Percentiles rank a stretch among this genome's conserved stretches.
Conservation (phyloP, 2,113 vertebrate species). For the Spea multiplicata region DNA sequence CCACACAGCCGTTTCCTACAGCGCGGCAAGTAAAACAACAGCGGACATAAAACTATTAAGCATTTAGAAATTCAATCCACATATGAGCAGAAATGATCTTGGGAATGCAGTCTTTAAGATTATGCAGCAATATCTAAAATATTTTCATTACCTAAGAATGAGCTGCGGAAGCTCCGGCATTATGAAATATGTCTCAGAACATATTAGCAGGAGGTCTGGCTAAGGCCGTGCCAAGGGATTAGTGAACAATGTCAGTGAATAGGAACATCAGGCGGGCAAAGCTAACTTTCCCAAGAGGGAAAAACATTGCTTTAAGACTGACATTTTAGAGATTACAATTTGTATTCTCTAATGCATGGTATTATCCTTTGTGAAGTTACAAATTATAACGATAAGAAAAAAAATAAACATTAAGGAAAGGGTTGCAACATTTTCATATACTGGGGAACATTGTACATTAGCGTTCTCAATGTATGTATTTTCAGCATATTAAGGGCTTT, state of each 20-base stretch:
- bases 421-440: constrained; percentile 19
- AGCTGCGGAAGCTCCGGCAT: constrained; percentile 40
- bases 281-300: constrained; percentile 30
- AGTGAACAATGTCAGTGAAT: constrained; percentile 40
- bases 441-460: too few species aligned
- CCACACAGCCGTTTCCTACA: constrained; percentile 41
- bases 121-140: constrained; percentile 46
- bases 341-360: constrained; percentile 28
- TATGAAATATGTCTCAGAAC: constrained; percentile 46
- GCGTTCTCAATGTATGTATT: too few species aligned
- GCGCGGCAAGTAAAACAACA: constrained; percentile 45
- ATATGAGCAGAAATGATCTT: constrained; percentile 45
- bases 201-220: constrained; percentile 45
- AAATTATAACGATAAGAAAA: constrained; percentile 36
- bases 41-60: constrained; percentile 46
- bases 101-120: constrained; percentile 47
- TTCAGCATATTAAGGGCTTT: too few species aligned
- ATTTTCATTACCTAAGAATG: constrained; percentile 50
- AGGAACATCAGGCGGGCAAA: constrained; percentile 41
- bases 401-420: constrained; percentile 9
- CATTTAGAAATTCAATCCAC: constrained; percentile 47
- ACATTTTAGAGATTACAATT: constrained; percentile 42
- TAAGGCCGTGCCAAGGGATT: constrained; percentile 44
- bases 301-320: constrained; percentile 33
- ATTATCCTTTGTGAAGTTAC: constrained; percentile 27